A percentile compares a stretch with the other conserved stretches of the same genome.
Conservation (phyloP, 2,888 invertebrate genomes). For the Thyatira batis region DNA sequence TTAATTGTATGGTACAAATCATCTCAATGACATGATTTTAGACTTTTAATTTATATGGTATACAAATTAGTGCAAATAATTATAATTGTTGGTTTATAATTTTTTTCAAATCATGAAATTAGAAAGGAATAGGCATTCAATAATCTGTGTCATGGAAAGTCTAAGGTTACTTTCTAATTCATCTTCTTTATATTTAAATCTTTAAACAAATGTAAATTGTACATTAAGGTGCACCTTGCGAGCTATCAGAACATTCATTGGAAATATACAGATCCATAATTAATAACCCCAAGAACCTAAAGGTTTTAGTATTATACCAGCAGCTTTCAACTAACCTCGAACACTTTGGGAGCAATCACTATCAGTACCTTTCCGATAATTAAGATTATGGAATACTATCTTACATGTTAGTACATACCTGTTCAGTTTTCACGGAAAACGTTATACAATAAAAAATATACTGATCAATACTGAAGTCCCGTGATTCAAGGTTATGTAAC, state of each 20-base stretch:
- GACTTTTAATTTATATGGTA: too few relatives aligned
- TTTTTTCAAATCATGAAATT: neutral
- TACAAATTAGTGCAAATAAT: neutral
- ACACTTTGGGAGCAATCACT: neutral
- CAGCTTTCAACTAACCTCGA: slow-evolving; percentile 2
- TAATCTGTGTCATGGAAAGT: slow-evolving; percentile 11
- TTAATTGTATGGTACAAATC: too few relatives aligned
- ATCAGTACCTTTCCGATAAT: neutral
- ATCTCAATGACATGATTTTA: too few relatives aligned
- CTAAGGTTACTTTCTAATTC: slow-evolving; percentile 24
- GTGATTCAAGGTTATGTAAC: slow-evolving; percentile 83
- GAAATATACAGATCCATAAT: too few relatives aligned
- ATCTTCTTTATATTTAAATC: neutral
- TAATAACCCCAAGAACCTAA: too few relatives aligned
- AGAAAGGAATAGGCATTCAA: slow-evolving; percentile 9
- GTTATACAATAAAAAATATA: slow-evolving; percentile 30
- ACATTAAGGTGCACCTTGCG: neutral
- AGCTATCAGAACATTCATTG: neutral
- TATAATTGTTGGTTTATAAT: neutral
- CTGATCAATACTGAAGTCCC: slow-evolving; percentile 76
- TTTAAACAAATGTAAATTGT: neutral
- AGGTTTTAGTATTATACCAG: neutral
- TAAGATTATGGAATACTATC: neutral
- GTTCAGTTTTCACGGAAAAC: slow-evolving; percentile 23
- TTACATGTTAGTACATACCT: slow-evolving; percentile 39